A percentile compares a stretch with the other conserved stretches of the same genome.
These are phyloP conservation scores for Tragelaphus imberbis DNA, from an alignment of 2,113 vertebrate species.

Conservation along the genomic window DNA sequence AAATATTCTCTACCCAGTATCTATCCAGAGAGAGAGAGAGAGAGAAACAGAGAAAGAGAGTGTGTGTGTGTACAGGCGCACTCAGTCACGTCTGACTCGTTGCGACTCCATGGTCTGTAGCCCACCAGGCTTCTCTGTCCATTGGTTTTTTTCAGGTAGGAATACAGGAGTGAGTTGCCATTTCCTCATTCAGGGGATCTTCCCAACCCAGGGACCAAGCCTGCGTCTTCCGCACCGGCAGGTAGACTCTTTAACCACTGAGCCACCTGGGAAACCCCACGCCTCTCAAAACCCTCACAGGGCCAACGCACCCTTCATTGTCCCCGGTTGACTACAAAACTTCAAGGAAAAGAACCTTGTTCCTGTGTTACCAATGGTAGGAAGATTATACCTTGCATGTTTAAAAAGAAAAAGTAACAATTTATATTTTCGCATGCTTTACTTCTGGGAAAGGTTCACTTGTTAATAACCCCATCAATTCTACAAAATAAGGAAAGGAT, in stretches of 20 bases:
- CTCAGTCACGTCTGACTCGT: background rate
- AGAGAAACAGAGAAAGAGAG: too few species aligned
- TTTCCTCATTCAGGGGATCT: background rate
- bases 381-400: background rate
- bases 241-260: background rate
- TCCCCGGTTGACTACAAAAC: background rate
- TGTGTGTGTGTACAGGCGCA: background rate
- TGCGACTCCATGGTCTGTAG: background rate
- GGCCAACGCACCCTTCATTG: background rate
- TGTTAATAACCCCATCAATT: background rate
- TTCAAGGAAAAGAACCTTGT: background rate
- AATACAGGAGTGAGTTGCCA: background rate
- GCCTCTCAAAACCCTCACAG: background rate
- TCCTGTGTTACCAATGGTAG: background rate
- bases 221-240: background rate
- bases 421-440: constrained; percentile 28
- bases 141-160: background rate
- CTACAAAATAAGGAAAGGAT: background rate
- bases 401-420: constrained; percentile 24
- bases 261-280: background rate
- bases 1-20: background rate
- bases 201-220: background rate
- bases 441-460: constrained; percentile 19
- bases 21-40: background rate
- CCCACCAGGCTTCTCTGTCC: background rate